Evolutionary conservation across 2,113 vertebrate genomes (phyloP), one percentile per base, ranked within the genome.

Genomic region (Dicerorhinus sumatrensis): DNA sequence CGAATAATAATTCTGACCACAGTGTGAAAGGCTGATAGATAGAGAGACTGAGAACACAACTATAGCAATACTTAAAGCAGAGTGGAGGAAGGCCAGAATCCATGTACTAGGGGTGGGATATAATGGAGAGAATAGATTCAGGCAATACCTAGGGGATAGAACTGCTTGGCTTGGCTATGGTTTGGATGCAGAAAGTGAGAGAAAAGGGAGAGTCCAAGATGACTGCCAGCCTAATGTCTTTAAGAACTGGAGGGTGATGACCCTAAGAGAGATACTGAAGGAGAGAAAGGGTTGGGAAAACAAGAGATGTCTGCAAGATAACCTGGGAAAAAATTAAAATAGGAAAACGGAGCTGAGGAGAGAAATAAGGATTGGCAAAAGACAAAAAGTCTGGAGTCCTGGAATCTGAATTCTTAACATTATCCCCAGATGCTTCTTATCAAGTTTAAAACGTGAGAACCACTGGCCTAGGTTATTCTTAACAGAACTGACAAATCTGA

Each of bases 381-480:
- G 48, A 65, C 21, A 82, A 81, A 48, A 3, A 70, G 5, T 67
- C 27, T 39, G 3, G 27, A 72, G 16, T 31, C 2, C 79, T 91
- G 23, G 48, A 85, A 89, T 94, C 42, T 5, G 31, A 84, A 69
- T 73, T 77, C 46, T 82, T 73, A 3, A 21, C 33, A 11, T 75
- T 70, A 76, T 69, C 39, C 31, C 21, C 4, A 70, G 42, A 6
- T 70, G 33, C 39, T 76, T 54, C 27, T 87, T 33, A 42, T 23
- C 3, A 69, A 39, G 51, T 39, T 73, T 93, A 31, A 84, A 82
- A 51, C 79, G 48, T 82, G 67, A 72, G 62, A 94, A 39, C 36
- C 39, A 36, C 36, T 54, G 23, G 14, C 31, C 7, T 56, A 70
- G 9, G 65, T 67, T 51, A 70, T 8, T 69, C 23, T 63, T 76